Conservation (phyloP, 2,888 invertebrate genomes). For the Epinotia nisella region DNA sequence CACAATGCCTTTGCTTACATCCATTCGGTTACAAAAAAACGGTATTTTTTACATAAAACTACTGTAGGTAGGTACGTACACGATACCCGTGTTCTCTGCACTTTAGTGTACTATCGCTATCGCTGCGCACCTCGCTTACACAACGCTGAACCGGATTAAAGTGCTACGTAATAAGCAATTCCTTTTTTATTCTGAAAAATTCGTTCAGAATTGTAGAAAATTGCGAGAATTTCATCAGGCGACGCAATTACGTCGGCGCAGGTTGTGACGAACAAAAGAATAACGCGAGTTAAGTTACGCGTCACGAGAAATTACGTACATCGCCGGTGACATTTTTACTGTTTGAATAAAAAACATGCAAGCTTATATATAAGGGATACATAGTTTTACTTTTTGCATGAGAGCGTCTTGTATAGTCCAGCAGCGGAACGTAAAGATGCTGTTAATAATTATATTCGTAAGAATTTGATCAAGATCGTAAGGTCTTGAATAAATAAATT, state of each 20-base stretch:
- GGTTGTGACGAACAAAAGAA: conserved; percentile 40
- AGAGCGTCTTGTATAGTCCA: too few relatives aligned
- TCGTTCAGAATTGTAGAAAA: conserved; percentile 37
- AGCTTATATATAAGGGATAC: neutral
- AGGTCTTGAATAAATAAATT: too few relatives aligned
- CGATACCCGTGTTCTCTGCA: too few relatives aligned
- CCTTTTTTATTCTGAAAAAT: conserved; percentile 39
- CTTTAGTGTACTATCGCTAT: neutral
- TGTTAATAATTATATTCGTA: too few relatives aligned
- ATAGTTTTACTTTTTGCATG: neutral
- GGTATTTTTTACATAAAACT: too few relatives aligned
- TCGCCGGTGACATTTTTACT: neutral
- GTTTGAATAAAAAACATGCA: neutral
- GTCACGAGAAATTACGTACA: conserved; percentile 22
- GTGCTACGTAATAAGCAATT: conserved; percentile 44
- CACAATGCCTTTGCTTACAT: too few relatives aligned
- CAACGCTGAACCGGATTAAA: conserved; percentile 39
- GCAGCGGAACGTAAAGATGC: too few relatives aligned
- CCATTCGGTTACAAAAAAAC: too few relatives aligned
- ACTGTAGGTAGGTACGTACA: too few relatives aligned
- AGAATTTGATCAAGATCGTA: too few relatives aligned
- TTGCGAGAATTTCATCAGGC: conserved; percentile 45
- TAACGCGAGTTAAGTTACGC: conserved; percentile 32
- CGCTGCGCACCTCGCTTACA: conserved; percentile 7
- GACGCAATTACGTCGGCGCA: conserved; percentile 35